Evolutionary conservation across 2,113 vertebrate genomes (phyloP).

Genomic region (Cisticola juncidis): DNA sequence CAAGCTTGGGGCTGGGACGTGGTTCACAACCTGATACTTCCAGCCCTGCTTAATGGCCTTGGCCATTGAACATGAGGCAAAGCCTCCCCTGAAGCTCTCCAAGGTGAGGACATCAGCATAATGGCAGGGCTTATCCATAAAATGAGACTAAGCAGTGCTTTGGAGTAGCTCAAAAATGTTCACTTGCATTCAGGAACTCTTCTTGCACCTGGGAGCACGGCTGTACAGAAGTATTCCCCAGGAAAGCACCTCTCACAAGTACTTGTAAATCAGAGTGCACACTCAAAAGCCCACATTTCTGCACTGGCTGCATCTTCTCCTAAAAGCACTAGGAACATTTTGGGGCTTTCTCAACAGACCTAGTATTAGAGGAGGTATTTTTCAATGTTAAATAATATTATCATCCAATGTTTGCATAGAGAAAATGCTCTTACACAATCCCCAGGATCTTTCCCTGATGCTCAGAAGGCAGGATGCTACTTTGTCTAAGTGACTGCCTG

Average conservation of each 20-base stretch:
- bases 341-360: neutral
- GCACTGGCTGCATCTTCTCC: neutral
- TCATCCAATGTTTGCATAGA: neutral
- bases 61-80: neutral
- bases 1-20: neutral
- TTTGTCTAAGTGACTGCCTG: neutral
- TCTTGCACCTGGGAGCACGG: accelerated
- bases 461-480: neutral
- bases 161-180: neutral
- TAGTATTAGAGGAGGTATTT: neutral
- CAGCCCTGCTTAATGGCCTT: neutral
- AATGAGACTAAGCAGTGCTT: neutral
- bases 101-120: neutral
- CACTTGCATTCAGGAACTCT: neutral
- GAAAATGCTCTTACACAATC: neutral
- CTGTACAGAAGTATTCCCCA: neutral
- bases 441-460: neutral
- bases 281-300: accelerated
- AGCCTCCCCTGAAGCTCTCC: neutral
- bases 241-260: neutral
- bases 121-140: neutral
- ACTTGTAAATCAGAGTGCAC: neutral
- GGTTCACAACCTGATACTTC: neutral
- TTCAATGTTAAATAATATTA: neutral
- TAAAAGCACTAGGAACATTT: neutral